Base-by-base conservation (phyloP, 2,888 invertebrate genomes). In the Temnothorax ravouxi region DNA sequence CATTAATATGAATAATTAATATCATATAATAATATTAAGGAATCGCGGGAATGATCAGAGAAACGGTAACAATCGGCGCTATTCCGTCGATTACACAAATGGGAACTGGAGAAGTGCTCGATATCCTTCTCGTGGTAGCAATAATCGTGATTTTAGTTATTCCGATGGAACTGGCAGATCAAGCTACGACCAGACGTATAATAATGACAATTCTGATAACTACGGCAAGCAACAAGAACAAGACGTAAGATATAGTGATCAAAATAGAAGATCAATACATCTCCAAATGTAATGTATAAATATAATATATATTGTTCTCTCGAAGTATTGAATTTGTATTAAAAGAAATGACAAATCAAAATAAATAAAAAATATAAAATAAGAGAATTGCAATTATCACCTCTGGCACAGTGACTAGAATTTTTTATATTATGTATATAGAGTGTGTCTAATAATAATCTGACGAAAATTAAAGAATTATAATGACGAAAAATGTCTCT, bases 181-280 rank as follows among this genome's bases (percentile, higher is more conserved):
- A 44, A 84, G 83, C 74, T 66, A 82, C 74, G 47, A 72, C 56
- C 75, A 84, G 56, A 67, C 67, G 74, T 50, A 84, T 21, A 79
- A 84, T 25, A 79, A 69, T 61, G 83, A 38, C 62, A 81, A 81
- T 11, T 85, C 56, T 18, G 52, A 59, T 8, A 88, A 72, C 47
- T 66, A 69, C n/a, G 76, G 81, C n/a, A 87, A 85, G 18, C 72
- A 83, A 29, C 86, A 50, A 18, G 84, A 88, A 13, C 84, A 88
- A 69, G 74, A 81, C 8, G 91, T 91, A 88, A 90, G 90, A 59
- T 81, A 47, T 29, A 29, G 29, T 29, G 29, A 29, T 3, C 29
- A 29, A 29, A 29, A 29, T 29, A 29, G 29, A 29, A 29, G 29
- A 69, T 29, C 18, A 29, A 50, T 56, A 25, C 5, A 56, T 25